Evolutionary conservation across 2,888 invertebrate genomes (phyloP), one percentile per base, ranked within the genome.

Genomic region (Plemyria rubiginata): DNA sequence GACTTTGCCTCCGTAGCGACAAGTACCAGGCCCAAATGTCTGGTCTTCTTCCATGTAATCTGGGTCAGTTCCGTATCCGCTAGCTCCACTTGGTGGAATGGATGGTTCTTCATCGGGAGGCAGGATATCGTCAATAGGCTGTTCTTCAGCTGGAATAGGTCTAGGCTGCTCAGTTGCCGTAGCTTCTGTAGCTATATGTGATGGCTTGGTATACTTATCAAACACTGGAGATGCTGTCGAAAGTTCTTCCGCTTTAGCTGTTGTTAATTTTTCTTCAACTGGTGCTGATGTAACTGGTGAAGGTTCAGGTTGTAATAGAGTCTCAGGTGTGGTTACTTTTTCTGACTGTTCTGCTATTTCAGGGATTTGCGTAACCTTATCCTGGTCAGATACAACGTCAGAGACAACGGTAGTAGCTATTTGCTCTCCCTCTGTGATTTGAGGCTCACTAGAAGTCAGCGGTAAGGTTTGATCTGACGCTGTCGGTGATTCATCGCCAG

Each of bases 1-100:
- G 52, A 98, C 96, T 90, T 97, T 97, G 75, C 98, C 98, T 62
- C 97, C 97, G 77, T 98, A 98, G 76, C 98, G 94, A 79, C 98
- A 98, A 54, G 98, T 98, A 72, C 98, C 98, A 13, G 97, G 97
- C 38, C 97, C 97, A 75, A 97, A 96, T 60, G 95, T 94, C 77
- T 95, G 95, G 76, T 96, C 96, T 77, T 97, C 96, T 73, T 96
- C 96, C 68, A 95, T 95, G 77, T 97, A 96, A 73, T 96, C 96
- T 66, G 95, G 95, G 68, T 93, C 94, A 69, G 82, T 82, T 45
- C 93, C 87, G 67, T 94, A 94, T 46, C 89, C 93, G 46, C 81
- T 81, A 40, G 79, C 76, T 54, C 91, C 94, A 65, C 82, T 84
- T 1, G 89, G 76, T 59, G 88, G 85, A 68, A 88, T 85, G 50